These are phyloP conservation scores for Bathynomus jamesi DNA, from an alignment of 1,140 invertebrate genomes.

Conservation along the genomic window DNA sequence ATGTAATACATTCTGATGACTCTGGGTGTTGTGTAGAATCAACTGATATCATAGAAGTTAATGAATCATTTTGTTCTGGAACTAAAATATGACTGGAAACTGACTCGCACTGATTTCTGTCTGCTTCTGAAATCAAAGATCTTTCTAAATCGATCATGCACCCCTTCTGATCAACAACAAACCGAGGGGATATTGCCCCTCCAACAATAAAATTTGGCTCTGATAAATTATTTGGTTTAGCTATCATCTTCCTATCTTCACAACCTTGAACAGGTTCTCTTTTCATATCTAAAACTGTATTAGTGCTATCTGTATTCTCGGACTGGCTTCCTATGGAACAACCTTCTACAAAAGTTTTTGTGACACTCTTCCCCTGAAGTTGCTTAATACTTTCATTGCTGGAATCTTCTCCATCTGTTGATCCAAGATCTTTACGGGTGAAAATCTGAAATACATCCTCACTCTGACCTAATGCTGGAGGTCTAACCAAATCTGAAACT, in stretches of 20 bases:
- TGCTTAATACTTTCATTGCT: background rate
- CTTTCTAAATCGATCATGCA: background rate
- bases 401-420: background rate
- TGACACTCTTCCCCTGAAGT: background rate
- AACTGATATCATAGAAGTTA: slow-evolving; percentile 20
- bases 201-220: slow-evolving; percentile 3
- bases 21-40: slow-evolving; percentile 16
- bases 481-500: background rate
- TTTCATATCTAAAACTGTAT: slow-evolving; percentile 3
- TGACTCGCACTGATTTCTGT: too few relatives aligned
- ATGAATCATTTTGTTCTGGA: slow-evolving; percentile 10
- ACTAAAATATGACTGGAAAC: too few relatives aligned
- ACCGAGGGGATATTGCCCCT: background rate
- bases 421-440: background rate
- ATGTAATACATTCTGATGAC: slow-evolving; percentile 12
- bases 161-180: background rate
- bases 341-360: background rate
- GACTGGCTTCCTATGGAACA: slow-evolving; percentile 13
- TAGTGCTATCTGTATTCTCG: slow-evolving; percentile 18
- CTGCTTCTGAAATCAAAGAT: background rate
- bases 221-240: background rate
- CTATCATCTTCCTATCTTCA: background rate
- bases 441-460: background rate
- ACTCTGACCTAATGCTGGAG: background rate
- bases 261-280: background rate